Percentiles rank a stretch among this genome's conserved stretches.
Evolutionary conservation across 2,888 invertebrate genomes (phyloP).

Genomic region (Lasioglossum leucozonium): DNA sequence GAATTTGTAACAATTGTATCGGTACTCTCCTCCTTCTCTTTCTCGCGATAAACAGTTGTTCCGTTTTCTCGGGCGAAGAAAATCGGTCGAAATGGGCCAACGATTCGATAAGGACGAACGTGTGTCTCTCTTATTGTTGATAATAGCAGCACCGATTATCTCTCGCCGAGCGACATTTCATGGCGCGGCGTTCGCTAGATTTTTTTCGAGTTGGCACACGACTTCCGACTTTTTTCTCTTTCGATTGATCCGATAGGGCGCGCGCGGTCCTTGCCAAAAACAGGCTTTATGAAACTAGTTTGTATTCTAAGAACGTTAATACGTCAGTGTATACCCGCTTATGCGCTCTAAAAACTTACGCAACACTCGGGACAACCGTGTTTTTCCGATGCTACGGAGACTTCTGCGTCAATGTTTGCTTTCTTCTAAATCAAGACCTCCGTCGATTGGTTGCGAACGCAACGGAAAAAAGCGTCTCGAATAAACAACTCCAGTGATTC

Average conservation of each 20-base stretch:
- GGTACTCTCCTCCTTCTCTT: too few species aligned
- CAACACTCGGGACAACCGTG: neutral
- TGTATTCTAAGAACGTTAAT: constrained; percentile 13
- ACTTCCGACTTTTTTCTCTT: neutral
- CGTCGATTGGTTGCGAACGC: too few species aligned
- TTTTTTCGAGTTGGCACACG: constrained; percentile 20
- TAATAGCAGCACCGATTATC: neutral
- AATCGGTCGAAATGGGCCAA: neutral
- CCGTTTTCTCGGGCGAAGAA: neutral
- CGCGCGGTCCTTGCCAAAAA: constrained; percentile 24
- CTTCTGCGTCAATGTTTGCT: neutral
- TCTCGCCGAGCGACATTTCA: neutral
- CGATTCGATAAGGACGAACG: neutral
- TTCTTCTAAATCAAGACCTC: too few species aligned
- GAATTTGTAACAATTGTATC: too few species aligned
- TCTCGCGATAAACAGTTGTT: neutral
- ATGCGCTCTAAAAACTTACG: neutral
- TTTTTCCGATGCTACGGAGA: neutral
- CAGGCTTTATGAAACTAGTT: constrained; percentile 13
- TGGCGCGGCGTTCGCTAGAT: neutral
- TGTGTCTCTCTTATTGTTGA: neutral
- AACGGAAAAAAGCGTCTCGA: too few species aligned
- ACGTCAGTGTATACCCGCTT: constrained; percentile 1
- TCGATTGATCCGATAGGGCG: neutral
- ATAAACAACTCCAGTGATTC: too few species aligned